These are phyloP conservation scores for Sciurus carolinensis DNA, from an alignment of 2,797 vertebrate genomes.

Conservation along the genomic window DNA sequence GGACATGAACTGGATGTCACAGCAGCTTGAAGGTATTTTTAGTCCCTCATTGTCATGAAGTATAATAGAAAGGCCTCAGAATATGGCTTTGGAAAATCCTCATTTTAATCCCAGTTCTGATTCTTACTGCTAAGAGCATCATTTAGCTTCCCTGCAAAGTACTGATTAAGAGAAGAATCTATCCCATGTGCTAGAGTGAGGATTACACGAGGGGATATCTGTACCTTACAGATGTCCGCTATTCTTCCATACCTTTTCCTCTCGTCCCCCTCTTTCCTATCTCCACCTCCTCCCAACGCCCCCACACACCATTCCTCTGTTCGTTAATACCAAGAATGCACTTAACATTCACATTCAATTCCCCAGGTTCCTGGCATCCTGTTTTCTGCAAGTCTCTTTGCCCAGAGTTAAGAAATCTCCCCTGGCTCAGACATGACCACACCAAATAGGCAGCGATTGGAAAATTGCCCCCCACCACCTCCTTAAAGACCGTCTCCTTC, in stretches of 20 bases:
- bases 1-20: neutral
- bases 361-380: conserved; percentile 51
- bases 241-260: neutral
- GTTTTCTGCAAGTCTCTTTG: conserved; percentile 52
- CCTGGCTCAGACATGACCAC: conserved; percentile 65
- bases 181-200: neutral
- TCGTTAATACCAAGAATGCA: conserved; percentile 12
- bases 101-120: neutral
- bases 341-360: neutral
- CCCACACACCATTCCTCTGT: neutral
- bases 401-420: conserved; percentile 68
- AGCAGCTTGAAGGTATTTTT: neutral
- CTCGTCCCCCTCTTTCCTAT: neutral
- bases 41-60: neutral
- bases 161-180: neutral
- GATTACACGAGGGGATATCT: neutral
- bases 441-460: conserved; percentile 77
- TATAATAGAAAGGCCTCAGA: neutral
- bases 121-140: neutral
- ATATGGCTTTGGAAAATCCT: neutral
- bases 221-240: neutral
- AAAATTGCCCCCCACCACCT: conserved; percentile 65
- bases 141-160: neutral
- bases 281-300: neutral
- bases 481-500: conserved; percentile 65